Evolutionary conservation across 2,113 vertebrate species (phyloP), one percentile per base, ranked within the genome.

Genomic region (Vireo altiloquus): DNA sequence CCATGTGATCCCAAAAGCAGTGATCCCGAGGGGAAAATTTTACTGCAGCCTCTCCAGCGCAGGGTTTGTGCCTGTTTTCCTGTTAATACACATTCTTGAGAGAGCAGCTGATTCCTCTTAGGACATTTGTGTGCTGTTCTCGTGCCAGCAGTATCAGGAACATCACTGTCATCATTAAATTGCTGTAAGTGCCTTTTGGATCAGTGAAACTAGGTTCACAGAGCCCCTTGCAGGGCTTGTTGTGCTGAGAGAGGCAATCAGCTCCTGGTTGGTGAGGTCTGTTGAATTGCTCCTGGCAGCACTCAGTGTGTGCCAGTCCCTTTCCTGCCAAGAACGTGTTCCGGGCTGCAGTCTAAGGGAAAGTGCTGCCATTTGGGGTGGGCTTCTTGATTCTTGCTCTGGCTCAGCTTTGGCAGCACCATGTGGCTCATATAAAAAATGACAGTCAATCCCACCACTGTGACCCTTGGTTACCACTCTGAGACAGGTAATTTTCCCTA

Each of bases 331-430:
- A 63, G 42, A 57, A 21, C 1, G 5, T 28, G 10, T 63, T 31
- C 74, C 6, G 21, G 28, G 4, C 54, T 42, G 28, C 0, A 1
- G 7, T 27, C 61, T 13, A 4, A 16, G 49, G 61, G 44, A 37
- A 49, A 9, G 27, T 37, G 7, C 49, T 42, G 53, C 3, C 1
- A 1, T 37, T 23, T 21, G 65, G 54, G 52, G 7, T 39, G 39
- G 1, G 33, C 0, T 0, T 35, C 49, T 24, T 49, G 47, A 8
- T 39, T 47, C 60, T 49, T 37, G 20, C 30, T 3, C n/a, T n/a
- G 59, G 22, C n/a, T 37, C 25, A 5, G 56, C 31, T 33, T 39
- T 53, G 60, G 60, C 60, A 81, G 40, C 37, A 10, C 30, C 47
- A 1, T 8, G 3, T 14, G 10, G 39, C 35, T 49, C 24, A 5